A percentile compares a stretch with the other conserved stretches of the same genome.
These are phyloP conservation scores for Nephrotoma flavescens DNA, from an alignment of 2,888 invertebrate species.

Conservation along the genomic window DNA sequence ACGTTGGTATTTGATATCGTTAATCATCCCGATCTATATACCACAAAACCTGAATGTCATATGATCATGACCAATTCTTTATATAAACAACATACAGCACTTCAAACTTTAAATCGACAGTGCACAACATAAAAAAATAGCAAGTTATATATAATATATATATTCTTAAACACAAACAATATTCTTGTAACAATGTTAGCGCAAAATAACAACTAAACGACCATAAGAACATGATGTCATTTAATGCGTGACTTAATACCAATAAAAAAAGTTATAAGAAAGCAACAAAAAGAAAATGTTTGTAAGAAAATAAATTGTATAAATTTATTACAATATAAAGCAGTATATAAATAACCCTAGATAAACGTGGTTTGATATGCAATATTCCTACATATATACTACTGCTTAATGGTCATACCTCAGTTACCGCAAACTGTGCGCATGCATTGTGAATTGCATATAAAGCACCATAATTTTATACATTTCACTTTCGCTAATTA, in stretches of 20 bases:
- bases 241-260: neutral
- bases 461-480: neutral
- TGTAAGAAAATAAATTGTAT: neutral
- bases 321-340: neutral
- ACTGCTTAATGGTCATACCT: neutral
- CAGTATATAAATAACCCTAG: neutral
- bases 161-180: neutral
- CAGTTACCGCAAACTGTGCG: neutral
- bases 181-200: neutral
- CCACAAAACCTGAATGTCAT: no score
- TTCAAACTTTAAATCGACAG: neutral
- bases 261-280: neutral
- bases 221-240: conserved; percentile 1
- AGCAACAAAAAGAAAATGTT: neutral
- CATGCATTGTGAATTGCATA: neutral
- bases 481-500: neutral
- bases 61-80: neutral
- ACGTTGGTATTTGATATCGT: no score
- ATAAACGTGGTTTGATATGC: neutral
- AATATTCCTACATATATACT: neutral
- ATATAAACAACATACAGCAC: neutral
- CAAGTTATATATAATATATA: neutral
- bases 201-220: neutral
- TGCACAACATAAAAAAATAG: neutral
- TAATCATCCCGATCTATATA: no score